phyloP scores from a whole-genome alignment of 30 jellyfish, hydroid and myxozoan species.

The Aurelia aurita complex sp. Pacific region DNA sequence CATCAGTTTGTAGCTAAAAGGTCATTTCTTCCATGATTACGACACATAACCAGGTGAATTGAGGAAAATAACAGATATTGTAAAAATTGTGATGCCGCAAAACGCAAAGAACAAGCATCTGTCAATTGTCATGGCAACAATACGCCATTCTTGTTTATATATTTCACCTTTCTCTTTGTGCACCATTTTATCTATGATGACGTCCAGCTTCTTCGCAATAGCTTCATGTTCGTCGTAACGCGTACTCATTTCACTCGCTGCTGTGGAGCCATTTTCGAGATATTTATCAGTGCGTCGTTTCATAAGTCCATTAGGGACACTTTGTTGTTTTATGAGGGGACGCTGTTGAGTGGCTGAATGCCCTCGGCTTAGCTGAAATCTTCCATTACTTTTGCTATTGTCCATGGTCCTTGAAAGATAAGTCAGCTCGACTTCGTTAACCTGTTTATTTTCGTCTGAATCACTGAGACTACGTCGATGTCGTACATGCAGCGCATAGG shows the following conservation, averaged over 20 bases:
- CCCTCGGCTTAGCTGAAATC: constrained; percentile 7
- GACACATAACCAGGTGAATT: constrained; percentile 76
- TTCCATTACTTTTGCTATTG: constrained; percentile 23
- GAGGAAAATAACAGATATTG: constrained; percentile 46
- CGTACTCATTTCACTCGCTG: constrained; percentile 24
- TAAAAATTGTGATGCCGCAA: constrained; percentile 28
- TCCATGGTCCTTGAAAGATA: constrained; percentile 1
- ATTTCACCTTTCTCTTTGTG: constrained; percentile 59
- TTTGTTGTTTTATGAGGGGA: background rate
- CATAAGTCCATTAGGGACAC: constrained; percentile 23
- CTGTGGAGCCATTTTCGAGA: constrained; percentile 6
- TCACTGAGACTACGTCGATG: background rate
- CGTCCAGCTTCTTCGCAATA: constrained; percentile 54
- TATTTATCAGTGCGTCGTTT: constrained; percentile 37
- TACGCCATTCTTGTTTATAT: constrained; percentile 74
- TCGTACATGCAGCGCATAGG: constrained; percentile 58
- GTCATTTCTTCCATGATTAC: background rate
- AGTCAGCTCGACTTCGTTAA: constrained; percentile 30
- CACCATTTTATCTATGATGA: constrained; percentile 50
- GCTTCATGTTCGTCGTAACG: constrained; percentile 3
- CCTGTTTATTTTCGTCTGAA: background rate
- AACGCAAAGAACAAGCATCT: constrained; percentile 54
- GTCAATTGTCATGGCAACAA: constrained; percentile 89
- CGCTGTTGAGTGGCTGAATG: background rate
- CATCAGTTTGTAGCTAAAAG: too few species aligned